Evolutionary conservation across 2,797 vertebrate genomes (phyloP).

Genomic region (Apogon hyalosoma): DNA sequence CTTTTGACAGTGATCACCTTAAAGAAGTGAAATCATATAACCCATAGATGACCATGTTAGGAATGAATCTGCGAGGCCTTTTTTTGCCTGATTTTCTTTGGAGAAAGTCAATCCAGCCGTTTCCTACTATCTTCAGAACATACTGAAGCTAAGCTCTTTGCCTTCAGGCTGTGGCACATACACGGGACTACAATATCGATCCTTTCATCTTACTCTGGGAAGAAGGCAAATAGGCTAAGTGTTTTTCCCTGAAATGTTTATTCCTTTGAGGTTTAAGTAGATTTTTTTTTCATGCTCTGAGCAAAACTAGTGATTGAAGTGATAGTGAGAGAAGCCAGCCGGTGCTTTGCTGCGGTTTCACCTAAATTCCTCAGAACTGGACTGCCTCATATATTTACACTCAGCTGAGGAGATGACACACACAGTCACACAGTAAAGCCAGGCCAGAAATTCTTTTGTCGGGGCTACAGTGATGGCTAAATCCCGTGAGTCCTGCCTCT

Average conservation of each 20-base stretch:
- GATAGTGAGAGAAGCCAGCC: constrained; percentile 15
- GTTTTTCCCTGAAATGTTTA: constrained; percentile 2
- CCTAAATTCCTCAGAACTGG: constrained; percentile 36
- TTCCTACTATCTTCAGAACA: background rate
- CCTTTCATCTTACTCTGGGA: background rate
- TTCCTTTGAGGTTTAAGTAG: constrained; percentile 13
- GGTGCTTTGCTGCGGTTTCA: constrained; percentile 35
- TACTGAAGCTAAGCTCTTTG: background rate
- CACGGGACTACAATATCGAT: background rate
- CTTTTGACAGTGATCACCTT: too few relatives aligned
- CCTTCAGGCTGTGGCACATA: background rate
- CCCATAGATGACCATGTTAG: background rate
- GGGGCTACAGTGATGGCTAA: constrained; percentile 49
- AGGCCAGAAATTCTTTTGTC: constrained; percentile 58
- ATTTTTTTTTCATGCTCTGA: constrained; percentile 17
- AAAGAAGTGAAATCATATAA: too few relatives aligned
- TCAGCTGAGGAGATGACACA: constrained; percentile 33
- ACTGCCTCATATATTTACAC: constrained; percentile 21
- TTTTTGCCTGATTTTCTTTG: background rate
- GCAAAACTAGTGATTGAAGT: constrained; percentile 26
- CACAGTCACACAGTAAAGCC: constrained; percentile 20
- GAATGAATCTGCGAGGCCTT: background rate
- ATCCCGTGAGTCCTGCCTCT: constrained; percentile 53
- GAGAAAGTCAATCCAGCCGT: background rate
- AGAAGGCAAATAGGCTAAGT: background rate